Evolutionary conservation across 2,888 invertebrate species (phyloP).

Genomic region (Drosophila falleni): DNA sequence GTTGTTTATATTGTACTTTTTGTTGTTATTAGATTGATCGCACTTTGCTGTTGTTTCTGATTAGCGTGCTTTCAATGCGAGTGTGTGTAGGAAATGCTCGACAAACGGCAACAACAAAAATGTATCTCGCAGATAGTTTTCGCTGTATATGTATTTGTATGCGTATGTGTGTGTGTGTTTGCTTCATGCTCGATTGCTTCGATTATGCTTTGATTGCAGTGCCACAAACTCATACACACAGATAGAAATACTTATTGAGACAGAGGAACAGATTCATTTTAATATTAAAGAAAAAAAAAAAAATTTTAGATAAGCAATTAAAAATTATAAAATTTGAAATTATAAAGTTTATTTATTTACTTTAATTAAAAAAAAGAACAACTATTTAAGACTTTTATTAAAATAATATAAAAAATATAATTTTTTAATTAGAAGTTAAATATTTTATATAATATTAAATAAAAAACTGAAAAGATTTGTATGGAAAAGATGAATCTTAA

Average conservation of each 20-base stretch:
- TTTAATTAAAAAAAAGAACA: too few relatives aligned
- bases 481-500: too few relatives aligned
- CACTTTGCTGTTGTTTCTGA: constrained; percentile 18
- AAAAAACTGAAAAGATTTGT: too few relatives aligned
- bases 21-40: constrained; percentile 52
- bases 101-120: constrained; percentile 40
- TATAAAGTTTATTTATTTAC: too few relatives aligned
- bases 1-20: constrained; percentile 42
- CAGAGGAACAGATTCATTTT: neutral
- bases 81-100: constrained; percentile 53
- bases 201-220: constrained; percentile 71
- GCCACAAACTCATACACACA: constrained; percentile 20
- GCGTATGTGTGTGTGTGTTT: constrained; percentile 15
- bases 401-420: too few relatives aligned
- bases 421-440: too few relatives aligned
- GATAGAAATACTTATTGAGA: neutral
- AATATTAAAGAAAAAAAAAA: too few relatives aligned
- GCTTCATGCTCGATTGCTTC: constrained; percentile 73
- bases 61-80: constrained; percentile 13
- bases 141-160: constrained; percentile 1
- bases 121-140: constrained; percentile 57
- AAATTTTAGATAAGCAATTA: too few relatives aligned
- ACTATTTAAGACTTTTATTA: too few relatives aligned
- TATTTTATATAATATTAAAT: too few relatives aligned
- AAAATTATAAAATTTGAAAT: too few relatives aligned